Evolutionary conservation across 2,113 vertebrate species (phyloP).

Genomic region (Psophia crepitans): DNA sequence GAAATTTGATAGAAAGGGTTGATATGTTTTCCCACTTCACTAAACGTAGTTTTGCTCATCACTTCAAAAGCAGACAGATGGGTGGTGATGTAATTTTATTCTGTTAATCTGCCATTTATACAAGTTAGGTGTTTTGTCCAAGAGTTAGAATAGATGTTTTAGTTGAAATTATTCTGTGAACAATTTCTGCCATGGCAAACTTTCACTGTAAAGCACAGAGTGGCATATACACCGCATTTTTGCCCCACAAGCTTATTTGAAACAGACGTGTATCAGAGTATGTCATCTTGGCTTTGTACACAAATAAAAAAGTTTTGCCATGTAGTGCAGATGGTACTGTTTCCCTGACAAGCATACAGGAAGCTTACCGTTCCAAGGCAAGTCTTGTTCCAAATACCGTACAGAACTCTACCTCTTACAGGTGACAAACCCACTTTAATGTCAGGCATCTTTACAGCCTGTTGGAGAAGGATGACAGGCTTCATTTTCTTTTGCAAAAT

Average conservation of each 20-base stretch:
- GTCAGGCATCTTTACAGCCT: background rate
- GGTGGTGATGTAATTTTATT: background rate
- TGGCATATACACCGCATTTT: rapidly evolving
- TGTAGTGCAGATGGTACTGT: background rate
- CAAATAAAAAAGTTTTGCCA: background rate
- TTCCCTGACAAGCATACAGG: background rate
- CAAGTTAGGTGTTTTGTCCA: background rate
- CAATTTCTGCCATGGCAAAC: background rate
- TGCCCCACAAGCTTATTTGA: background rate
- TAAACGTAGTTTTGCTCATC: background rate
- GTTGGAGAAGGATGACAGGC: background rate
- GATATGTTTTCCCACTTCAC: background rate
- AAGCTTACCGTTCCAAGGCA: background rate
- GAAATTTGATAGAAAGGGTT: background rate
- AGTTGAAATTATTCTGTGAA: background rate
- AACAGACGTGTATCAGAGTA: background rate
- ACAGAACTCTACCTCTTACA: background rate
- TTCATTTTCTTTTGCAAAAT: background rate
- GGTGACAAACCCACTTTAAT: background rate
- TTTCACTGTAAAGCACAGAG: background rate
- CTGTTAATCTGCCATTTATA: background rate
- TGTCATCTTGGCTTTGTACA: background rate
- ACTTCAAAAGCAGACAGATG: background rate
- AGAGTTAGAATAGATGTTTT: background rate
- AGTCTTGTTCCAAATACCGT: background rate